Conservation (phyloP, 2,888 invertebrate species). For the Tipula confusa region DNA sequence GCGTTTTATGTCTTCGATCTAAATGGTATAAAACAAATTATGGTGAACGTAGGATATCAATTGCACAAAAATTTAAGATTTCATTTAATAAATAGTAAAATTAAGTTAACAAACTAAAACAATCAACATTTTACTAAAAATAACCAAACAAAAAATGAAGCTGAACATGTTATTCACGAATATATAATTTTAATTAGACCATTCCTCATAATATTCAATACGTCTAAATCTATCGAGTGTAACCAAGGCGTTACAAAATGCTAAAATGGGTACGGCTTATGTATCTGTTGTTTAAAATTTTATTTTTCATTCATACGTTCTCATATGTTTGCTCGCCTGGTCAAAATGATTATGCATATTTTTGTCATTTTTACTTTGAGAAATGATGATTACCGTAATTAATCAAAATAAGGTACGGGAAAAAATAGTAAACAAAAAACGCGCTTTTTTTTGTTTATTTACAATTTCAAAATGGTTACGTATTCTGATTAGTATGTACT, state of each 20-base stretch:
- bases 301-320: neutral
- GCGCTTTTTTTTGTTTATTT: neutral
- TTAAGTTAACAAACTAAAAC: neutral
- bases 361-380: conserved; percentile 12
- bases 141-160: neutral
- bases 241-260: neutral
- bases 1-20: neutral
- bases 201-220: too few relatives aligned
- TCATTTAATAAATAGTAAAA: neutral
- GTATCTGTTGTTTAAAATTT: neutral
- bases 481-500: neutral
- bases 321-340: neutral
- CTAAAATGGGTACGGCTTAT: neutral
- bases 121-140: neutral
- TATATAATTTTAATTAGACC: too few relatives aligned
- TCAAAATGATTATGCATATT: conserved; percentile 9
- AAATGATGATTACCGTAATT: conserved; percentile 3
- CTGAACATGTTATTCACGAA: too few relatives aligned
- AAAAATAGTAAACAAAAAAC: neutral
- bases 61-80: too few relatives aligned
- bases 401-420: neutral
- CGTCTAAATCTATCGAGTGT: neutral
- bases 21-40: neutral
- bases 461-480: neutral
- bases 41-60: too few relatives aligned